Evolutionary conservation across 2,113 vertebrate genomes (phyloP), one percentile per base, ranked within the genome.

Genomic region (Bagarius yarrelli): DNA sequence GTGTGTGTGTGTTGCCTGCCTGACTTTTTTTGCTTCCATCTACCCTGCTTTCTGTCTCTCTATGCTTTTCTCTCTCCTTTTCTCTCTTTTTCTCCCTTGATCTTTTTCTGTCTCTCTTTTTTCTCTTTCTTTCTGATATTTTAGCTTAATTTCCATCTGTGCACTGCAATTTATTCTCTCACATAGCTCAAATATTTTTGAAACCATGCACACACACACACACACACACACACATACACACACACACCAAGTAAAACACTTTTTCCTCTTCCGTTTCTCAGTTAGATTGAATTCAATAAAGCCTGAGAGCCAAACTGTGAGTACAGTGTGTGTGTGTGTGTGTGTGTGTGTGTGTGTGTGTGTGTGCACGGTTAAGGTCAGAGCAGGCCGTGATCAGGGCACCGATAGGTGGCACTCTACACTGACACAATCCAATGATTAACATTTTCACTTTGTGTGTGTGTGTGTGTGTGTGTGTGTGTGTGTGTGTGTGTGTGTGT

Each of bases 321-420:
- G 27, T 32, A 13, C 36, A 16, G 25, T 16, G 27, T 61, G 79
- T 52, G 53, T 70, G 86, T 83, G 86, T 78, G 75, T 76, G 76
- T 88, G 73, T 81, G 81, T 83, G 83, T 86, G 90, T 81, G 87
- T 85, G 83, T 52, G 59, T 78, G 44, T 64, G 40, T 66, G 76
- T 27, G 47, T 47, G 63, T 32, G 25, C 55, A 16, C 18, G 56
- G 9, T 11, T 30, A 16, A 40, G 55, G 73, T 70, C 47, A 69
- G 85, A 34, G 57, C 55, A 79, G 84, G 86, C 88, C 87, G 76
- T 74, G 79, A 87, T 80, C 86, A 86, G 81, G 83, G 78, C 80
- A 87, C 92, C 93, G 91, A 92, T 90, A 94, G 92, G 91, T 91
- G 93, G 92, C 93, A 91, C 92, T 90, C 88, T 93, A 92, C 89